These are phyloP conservation scores for Elysia chlorotica DNA, from an alignment of 1,140 invertebrate genomes.

Conservation along the genomic window DNA sequence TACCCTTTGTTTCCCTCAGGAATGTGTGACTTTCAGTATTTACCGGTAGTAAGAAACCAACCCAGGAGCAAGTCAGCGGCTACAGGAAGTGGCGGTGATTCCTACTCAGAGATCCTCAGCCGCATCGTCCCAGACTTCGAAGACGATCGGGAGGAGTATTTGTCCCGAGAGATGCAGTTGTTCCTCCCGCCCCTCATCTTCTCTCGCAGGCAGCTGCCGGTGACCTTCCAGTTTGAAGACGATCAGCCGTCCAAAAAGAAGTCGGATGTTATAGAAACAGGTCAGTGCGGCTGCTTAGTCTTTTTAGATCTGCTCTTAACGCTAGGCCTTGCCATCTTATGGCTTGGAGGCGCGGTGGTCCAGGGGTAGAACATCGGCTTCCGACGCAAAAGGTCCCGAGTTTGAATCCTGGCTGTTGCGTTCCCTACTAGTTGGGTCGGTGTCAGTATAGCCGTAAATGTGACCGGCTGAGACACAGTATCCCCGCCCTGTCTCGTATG, in stretches of 20 bases:
- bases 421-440: too few relatives aligned
- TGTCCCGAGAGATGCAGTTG: slow-evolving; percentile 67
- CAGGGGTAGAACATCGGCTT: too few relatives aligned
- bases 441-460: too few relatives aligned
- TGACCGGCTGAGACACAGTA: not conserved
- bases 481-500: not conserved
- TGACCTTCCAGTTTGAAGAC: slow-evolving; percentile 48
- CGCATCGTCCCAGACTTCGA: slow-evolving; percentile 39
- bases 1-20: slow-evolving; percentile 62
- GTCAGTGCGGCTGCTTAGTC: too few relatives aligned
- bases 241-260: slow-evolving; percentile 26
- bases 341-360: too few relatives aligned
- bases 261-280: not conserved
- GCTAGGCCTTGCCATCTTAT: too few relatives aligned
- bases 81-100: too few relatives aligned
- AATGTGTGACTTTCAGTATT: slow-evolving; percentile 88
- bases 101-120: slow-evolving; percentile 72
- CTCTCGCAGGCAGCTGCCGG: slow-evolving; percentile 74
- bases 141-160: slow-evolving; percentile 42
- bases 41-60: slow-evolving; percentile 71
- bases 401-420: too few relatives aligned
- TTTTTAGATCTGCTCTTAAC: too few relatives aligned
- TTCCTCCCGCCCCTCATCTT: slow-evolving; percentile 79
- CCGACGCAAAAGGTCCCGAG: too few relatives aligned
- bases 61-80: too few relatives aligned